A percentile compares a stretch with the other conserved stretches of the same genome.
Conservation (phyloP, 2,113 vertebrate genomes). For the Oreocharis arfaki region DNA sequence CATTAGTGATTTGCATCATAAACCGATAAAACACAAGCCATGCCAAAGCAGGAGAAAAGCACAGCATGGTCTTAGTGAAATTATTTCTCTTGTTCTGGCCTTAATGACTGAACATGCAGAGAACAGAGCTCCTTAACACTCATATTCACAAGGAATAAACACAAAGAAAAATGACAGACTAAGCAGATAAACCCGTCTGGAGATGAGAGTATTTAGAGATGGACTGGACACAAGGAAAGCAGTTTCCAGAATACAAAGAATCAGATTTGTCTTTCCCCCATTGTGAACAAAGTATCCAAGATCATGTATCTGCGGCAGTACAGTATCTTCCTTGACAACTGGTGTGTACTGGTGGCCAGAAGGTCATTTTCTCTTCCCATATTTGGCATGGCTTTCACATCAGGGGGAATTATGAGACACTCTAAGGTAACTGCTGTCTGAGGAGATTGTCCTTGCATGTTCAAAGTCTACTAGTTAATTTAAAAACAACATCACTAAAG, state of each 20-base stretch:
- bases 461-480: background rate
- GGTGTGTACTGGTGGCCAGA: background rate
- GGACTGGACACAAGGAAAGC: background rate
- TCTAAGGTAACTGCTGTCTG: background rate
- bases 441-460: background rate
- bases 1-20: background rate
- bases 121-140: background rate
- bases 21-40: background rate
- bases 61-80: background rate
- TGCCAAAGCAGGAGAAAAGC: background rate
- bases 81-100: background rate
- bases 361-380: background rate
- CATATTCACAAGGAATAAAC: background rate
- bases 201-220: background rate
- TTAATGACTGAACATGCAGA: background rate
- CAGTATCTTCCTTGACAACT: background rate
- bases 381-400: background rate
- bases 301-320: background rate
- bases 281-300: background rate
- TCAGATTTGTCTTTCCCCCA: background rate
- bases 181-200: background rate
- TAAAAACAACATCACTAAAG: background rate
- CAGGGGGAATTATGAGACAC: background rate
- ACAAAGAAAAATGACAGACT: background rate
- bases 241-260: background rate